phyloP scores from a whole-genome alignment of 2,113 vertebrate species.

The Cranoglanis bouderius region DNA sequence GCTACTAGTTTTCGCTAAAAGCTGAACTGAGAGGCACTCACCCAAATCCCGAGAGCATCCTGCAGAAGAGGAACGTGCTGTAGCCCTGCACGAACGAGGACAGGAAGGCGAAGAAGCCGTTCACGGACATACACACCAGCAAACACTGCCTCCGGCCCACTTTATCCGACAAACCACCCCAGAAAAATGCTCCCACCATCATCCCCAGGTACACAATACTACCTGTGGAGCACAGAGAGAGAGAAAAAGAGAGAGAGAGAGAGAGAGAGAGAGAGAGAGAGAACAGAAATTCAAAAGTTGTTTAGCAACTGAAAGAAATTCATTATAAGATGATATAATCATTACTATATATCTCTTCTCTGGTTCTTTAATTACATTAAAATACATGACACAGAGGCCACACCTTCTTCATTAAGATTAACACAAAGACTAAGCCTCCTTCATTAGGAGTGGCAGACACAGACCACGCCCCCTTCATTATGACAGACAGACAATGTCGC shows the following conservation, averaged over 20 bases:
- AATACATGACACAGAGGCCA: background rate
- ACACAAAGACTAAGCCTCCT: background rate
- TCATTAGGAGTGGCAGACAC: background rate
- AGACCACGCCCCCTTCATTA: background rate
- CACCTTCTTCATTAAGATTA: background rate
- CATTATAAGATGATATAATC: background rate
- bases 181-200: conserved; percentile 98
- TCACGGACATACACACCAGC: conserved; percentile 94
- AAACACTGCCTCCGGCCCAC: conserved; percentile 91
- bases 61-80: conserved; percentile 95
- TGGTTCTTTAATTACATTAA: background rate
- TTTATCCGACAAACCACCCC: conserved; percentile 96
- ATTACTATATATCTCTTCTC: background rate
- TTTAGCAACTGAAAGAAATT: background rate
- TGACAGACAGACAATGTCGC: background rate
- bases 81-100: conserved; percentile 98
- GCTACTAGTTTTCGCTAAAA: background rate
- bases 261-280: conserved; percentile 2
- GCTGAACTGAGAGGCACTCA: conserved; percentile 72
- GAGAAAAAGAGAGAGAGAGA: background rate
- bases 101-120: conserved; percentile 98
- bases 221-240: conserved; percentile 73
- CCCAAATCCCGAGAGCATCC: conserved; percentile 97
- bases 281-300: background rate
- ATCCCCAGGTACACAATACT: conserved; percentile 98